Evolutionary conservation across 2,797 vertebrate genomes (phyloP).

Genomic region (Capromys pilorides): DNA sequence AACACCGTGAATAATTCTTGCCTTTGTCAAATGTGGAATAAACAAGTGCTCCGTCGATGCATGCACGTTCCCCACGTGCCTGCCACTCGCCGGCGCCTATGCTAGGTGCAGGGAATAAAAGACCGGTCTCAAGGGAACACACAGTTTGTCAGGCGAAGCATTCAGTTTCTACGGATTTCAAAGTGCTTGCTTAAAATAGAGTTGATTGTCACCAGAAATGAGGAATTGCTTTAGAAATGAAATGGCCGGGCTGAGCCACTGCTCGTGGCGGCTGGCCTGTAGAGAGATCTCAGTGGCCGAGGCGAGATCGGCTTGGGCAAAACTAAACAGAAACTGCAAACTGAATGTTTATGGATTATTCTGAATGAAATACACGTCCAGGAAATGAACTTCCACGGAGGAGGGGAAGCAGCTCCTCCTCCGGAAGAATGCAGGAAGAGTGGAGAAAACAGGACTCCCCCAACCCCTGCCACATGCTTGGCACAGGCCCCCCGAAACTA

Average conservation of each 20-base stretch:
- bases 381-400: not conserved
- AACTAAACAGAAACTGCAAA: not conserved
- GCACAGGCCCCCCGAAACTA: not conserved
- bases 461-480: too few relatives aligned
- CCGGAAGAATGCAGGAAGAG: not conserved
- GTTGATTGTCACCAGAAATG: not conserved
- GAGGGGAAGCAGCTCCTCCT: not conserved
- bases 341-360: not conserved
- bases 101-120: not conserved
- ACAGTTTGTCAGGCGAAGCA: conserved; percentile 5
- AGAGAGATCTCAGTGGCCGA: not conserved
- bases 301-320: not conserved
- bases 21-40: conserved; percentile 18
- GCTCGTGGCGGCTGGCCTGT: not conserved
- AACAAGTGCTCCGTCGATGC: not conserved
- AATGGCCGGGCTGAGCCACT: not conserved
- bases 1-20: not conserved
- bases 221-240: conserved; percentile 30
- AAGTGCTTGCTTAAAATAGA: not conserved
- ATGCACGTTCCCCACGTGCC: not conserved
- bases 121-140: not conserved
- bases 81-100: not conserved
- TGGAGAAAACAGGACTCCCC: not conserved
- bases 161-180: conserved; percentile 28
- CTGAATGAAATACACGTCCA: not conserved